Evolutionary conservation across 2,113 vertebrate species (phyloP).

Genomic region (Coptodon rendalli): DNA sequence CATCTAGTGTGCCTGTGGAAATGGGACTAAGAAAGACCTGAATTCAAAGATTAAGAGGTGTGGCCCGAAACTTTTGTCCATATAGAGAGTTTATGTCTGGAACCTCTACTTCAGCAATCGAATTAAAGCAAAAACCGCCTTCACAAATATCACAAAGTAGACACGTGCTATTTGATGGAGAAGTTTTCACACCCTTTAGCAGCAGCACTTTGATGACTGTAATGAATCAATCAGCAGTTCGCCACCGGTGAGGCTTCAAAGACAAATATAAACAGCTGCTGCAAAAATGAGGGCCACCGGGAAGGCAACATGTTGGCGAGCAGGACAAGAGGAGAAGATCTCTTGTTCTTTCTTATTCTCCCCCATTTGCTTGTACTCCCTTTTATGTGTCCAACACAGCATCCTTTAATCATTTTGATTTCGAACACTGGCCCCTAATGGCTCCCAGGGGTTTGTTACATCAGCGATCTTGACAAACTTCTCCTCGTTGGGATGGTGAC

Average conservation of each 20-base stretch:
- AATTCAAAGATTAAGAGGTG: not conserved
- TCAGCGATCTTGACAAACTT: conserved; percentile 26
- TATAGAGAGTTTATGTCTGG: not conserved
- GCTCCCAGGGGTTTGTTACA: conserved; percentile 7
- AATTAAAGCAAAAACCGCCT: not conserved
- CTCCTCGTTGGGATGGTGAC: not conserved
- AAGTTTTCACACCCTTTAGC: not conserved
- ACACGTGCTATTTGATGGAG: not conserved
- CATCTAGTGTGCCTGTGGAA: not conserved
- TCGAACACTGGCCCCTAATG: conserved; percentile 41
- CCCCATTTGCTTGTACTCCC: not conserved
- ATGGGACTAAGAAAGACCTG: not conserved
- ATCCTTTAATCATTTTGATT: conserved; percentile 48
- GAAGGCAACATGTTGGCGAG: not conserved
- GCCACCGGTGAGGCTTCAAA: not conserved
- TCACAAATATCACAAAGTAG: not conserved
- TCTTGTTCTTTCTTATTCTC: not conserved
- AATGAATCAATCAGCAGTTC: not conserved
- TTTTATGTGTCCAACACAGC: conserved; percentile 39
- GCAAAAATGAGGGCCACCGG: not conserved
- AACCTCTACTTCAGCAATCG: not conserved
- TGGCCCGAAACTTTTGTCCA: not conserved
- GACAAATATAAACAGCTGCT: not conserved
- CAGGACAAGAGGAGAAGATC: not conserved
- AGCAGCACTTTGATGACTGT: not conserved